These are phyloP conservation scores for Notoglanidium macrostoma DNA, from an alignment of 2,797 vertebrate genomes.

Conservation along the genomic window DNA sequence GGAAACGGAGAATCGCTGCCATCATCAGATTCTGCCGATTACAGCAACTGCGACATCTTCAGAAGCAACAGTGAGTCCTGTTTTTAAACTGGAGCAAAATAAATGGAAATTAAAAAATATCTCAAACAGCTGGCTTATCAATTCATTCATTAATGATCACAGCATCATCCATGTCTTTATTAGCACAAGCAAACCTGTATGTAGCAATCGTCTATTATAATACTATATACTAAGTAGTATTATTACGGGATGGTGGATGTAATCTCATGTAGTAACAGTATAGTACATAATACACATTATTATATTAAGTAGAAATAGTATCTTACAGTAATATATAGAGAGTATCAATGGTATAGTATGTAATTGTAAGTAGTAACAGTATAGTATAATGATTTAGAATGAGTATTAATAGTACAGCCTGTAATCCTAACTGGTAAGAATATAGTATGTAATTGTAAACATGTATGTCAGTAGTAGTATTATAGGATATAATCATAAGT, in stretches of 20 bases:
- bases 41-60: constrained; percentile 69
- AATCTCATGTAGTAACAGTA: neutral
- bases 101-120: neutral
- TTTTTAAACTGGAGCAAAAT: neutral
- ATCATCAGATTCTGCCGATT: constrained; percentile 65
- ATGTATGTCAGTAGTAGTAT: too few species aligned
- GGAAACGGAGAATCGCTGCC: constrained; percentile 55
- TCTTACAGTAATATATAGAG: neutral
- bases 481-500: too few species aligned
- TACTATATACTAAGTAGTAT: neutral
- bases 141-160: neutral
- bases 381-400: too few species aligned
- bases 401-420: too few species aligned
- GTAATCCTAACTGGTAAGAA: too few species aligned
- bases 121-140: neutral
- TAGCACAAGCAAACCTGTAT: neutral
- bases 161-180: neutral
- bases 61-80: constrained; percentile 68
- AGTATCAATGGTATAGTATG: too few species aligned
- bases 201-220: neutral
- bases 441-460: too few species aligned
- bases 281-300: neutral
- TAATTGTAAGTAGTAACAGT: neutral
- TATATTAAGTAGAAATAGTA: neutral
- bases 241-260: rapidly evolving